Percentiles rank a stretch among this genome's conserved stretches.
These are phyloP conservation scores for Acanthisitta chloris DNA, from an alignment of 2,113 vertebrate species.

Conservation along the genomic window DNA sequence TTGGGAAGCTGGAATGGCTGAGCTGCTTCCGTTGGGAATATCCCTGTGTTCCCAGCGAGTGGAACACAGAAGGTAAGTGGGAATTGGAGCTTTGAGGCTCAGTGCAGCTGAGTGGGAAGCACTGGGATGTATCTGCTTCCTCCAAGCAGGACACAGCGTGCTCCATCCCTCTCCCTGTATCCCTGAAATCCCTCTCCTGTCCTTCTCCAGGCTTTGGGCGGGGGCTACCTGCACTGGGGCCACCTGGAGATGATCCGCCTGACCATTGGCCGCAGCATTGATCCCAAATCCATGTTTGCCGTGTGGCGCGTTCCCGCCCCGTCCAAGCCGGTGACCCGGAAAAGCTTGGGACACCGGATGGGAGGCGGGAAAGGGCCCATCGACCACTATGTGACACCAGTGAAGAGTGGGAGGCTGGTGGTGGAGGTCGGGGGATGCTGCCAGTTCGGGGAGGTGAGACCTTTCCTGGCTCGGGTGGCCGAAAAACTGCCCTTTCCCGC, in stretches of 20 bases:
- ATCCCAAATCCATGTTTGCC: slow-evolving; percentile 84
- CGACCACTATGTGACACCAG: slow-evolving; percentile 87
- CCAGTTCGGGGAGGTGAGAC: slow-evolving; percentile 80
- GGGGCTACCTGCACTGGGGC: slow-evolving; percentile 92
- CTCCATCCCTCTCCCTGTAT: not conserved
- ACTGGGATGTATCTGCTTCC: not conserved
- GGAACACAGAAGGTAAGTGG: not conserved
- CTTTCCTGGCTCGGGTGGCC: slow-evolving; percentile 80
- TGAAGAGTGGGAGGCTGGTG: slow-evolving; percentile 81
- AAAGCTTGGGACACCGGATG: slow-evolving; percentile 93
- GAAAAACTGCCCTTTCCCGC: slow-evolving; percentile 90
- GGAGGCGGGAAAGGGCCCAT: slow-evolving; percentile 94
- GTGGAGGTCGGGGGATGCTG: slow-evolving; percentile 89
- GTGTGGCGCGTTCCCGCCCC: slow-evolving; percentile 86
- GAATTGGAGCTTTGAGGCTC: not conserved
- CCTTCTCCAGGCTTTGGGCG: slow-evolving; percentile 84
- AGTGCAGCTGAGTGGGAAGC: too few relatives aligned
- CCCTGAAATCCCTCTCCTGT: not conserved
- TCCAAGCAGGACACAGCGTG: not conserved
- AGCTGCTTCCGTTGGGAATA: not conserved
- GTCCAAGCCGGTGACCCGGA: slow-evolving; percentile 85
- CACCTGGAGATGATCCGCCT: slow-evolving; percentile 97
- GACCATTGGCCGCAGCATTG: slow-evolving; percentile 86
- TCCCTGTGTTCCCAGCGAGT: not conserved
- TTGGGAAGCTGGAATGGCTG: accelerated